These are phyloP conservation scores for Pseudolaguvia tuberculata DNA, from an alignment of 2,113 vertebrate species.

Conservation along the genomic window DNA sequence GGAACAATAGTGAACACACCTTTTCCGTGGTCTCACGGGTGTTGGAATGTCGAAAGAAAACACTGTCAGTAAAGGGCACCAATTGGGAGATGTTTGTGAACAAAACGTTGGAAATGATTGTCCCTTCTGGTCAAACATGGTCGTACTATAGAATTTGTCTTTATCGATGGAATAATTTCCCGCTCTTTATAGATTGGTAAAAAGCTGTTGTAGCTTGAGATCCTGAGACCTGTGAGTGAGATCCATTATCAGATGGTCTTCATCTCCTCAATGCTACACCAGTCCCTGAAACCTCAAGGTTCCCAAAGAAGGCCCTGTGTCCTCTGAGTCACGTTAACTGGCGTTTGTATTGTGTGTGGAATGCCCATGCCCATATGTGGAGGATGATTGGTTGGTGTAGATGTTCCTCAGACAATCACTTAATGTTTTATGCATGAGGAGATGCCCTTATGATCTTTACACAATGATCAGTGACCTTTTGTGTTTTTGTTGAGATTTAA, in stretches of 20 bases:
- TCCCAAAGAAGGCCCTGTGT: conserved; percentile 28
- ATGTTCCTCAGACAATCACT: conserved; percentile 5
- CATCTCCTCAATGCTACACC: conserved; percentile 2
- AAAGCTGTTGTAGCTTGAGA: background rate
- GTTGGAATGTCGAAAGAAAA: conserved; percentile 28
- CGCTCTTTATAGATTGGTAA: background rate
- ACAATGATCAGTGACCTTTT: background rate
- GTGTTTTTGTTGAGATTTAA: background rate
- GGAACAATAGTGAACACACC: conserved; percentile 18
- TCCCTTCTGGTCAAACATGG: too few relatives aligned
- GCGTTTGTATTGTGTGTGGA: background rate
- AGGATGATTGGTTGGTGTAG: conserved; percentile 1
- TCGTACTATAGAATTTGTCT: too few relatives aligned
- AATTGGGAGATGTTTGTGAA: background rate
- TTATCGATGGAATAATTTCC: background rate
- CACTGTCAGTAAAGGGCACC: background rate
- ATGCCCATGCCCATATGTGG: conserved; percentile 7
- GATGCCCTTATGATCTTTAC: background rate
- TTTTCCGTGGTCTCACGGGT: conserved; percentile 14
- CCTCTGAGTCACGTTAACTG: conserved; percentile 21
- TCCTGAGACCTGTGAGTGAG: background rate
- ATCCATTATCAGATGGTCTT: background rate
- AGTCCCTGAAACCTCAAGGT: conserved; percentile 2
- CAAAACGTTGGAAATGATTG: background rate
- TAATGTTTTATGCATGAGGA: background rate